Evolutionary conservation across 2,113 vertebrate species (phyloP), one percentile per base, ranked within the genome.

Genomic region (Vulpes lagopus): DNA sequence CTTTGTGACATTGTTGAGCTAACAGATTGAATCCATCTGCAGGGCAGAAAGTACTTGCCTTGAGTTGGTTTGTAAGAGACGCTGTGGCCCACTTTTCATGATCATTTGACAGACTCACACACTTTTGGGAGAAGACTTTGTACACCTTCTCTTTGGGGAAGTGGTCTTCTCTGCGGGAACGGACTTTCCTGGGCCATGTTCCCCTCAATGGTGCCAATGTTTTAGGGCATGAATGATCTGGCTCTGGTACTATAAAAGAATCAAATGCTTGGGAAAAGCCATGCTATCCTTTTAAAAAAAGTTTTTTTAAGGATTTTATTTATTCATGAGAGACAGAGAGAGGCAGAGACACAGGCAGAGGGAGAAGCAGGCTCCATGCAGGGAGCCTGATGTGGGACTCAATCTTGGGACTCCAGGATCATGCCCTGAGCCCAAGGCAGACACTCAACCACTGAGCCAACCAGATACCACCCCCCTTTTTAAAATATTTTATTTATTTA

Each of bases 171-270:
- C 95, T 92, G 65, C 82, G 43, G 83, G 49, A 97, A 69, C 0
- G 3, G 88, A 65, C 96, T n/a, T 78, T 79, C 88, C 94, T 87
- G 85, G 87, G 92, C 93, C 91, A 89, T 10, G 14, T 83, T 97
- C 57, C 91, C 95, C 96, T 96, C 96, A 96, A 95, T 69, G 96
- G 82, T 62, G 96, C 97, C 97, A 81, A 91, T 51, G 51, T 95
- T 95, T 96, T 81, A 89, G 89, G 97, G 85, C 30, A 0, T 76
- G 85, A 96, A 79, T 83, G 91, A 97, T 90, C 96, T 80, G 62
- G 96, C 94, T 98, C 91, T 95, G 97, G 96, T 32, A 74, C 87
- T 94, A 83, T 94, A 98, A 79, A 98, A 78, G 25, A 23, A 5
- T 15, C 19, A 22, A 43, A 62, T 73, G 49, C 43, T 23, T 30